A percentile compares a stretch with the other conserved stretches of the same genome.
Evolutionary conservation across 2,888 invertebrate species (phyloP).

Genomic region (Suillia variegata): DNA sequence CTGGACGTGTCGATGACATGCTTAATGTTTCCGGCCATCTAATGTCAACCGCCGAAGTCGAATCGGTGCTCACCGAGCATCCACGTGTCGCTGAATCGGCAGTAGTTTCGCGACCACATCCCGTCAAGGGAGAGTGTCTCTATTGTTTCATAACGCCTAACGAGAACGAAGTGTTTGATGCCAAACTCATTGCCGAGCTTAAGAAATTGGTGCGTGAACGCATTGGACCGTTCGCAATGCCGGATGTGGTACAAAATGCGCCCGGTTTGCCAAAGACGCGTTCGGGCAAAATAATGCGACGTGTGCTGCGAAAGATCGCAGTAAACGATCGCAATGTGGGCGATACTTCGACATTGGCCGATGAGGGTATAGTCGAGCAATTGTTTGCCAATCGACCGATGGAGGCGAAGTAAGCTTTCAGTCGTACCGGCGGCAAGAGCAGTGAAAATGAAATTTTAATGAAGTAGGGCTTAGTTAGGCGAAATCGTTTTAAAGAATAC

Average conservation of each 20-base stretch:
- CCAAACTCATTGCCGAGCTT: slow-evolving; percentile 72
- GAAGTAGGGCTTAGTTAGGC: no score
- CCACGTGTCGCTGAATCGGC: slow-evolving; percentile 89
- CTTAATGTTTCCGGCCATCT: slow-evolving; percentile 97
- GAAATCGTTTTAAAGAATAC: no score
- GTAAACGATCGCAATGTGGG: slow-evolving; percentile 87
- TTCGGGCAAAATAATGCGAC: slow-evolving; percentile 97
- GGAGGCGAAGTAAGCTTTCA: slow-evolving; percentile 50
- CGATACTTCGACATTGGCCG: slow-evolving; percentile 92
- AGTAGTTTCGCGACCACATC: slow-evolving; percentile 92
- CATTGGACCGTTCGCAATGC: slow-evolving; percentile 95
- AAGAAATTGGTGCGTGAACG: slow-evolving; percentile 82
- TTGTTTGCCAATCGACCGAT: slow-evolving; percentile 76
- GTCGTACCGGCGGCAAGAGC: background rate
- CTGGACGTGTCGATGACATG: slow-evolving; percentile 98
- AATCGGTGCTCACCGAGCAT: slow-evolving; percentile 81
- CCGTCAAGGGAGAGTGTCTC: slow-evolving; percentile 94
- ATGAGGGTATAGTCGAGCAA: slow-evolving; percentile 83
- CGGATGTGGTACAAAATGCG: slow-evolving; percentile 92
- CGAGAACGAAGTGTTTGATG: slow-evolving; percentile 73
- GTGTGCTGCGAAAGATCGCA: slow-evolving; percentile 92
- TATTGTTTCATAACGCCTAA: slow-evolving; percentile 97
- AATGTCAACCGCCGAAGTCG: slow-evolving; percentile 95
- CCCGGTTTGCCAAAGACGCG: slow-evolving; percentile 94
- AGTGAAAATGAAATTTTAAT: background rate